Conservation (phyloP, 2,888 invertebrate genomes). For the Eristalis arbustorum region DNA sequence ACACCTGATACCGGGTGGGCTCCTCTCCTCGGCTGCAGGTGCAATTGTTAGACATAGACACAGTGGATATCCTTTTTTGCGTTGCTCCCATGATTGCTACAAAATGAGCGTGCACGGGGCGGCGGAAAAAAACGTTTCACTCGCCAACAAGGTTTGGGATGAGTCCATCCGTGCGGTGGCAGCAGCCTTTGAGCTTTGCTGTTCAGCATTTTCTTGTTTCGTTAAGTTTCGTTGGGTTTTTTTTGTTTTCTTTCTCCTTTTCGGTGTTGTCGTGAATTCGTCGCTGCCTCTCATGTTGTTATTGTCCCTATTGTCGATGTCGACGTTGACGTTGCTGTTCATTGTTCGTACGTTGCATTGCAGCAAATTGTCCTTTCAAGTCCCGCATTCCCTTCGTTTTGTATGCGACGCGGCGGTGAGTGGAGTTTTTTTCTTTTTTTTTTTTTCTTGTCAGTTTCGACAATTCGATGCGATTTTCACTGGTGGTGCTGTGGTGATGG, state of each 20-base stretch:
- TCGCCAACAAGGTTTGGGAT: conserved; percentile 36
- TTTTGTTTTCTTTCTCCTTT: conserved; percentile 16
- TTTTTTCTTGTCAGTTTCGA: conserved; percentile 35
- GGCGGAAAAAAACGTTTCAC: not conserved
- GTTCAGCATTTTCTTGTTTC: conserved; percentile 52
- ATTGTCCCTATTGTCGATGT: conserved; percentile 57
- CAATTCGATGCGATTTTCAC: conserved; percentile 52
- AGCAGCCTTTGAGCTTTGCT: conserved; percentile 60
- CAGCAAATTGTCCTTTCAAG: conserved; percentile 36
- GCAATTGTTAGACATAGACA: conserved; percentile 39
- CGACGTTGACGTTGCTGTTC: conserved; percentile 12
- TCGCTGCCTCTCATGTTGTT: conserved; percentile 28
- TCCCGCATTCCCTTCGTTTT: not conserved
- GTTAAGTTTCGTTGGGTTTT: not conserved
- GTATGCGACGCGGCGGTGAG: not conserved
- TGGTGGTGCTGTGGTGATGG: not conserved
- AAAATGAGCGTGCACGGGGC: conserved; percentile 11
- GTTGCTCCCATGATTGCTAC: conserved; percentile 5
- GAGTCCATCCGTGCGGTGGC: not conserved
- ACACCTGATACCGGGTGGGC: conserved; percentile 5
- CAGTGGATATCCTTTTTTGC: not conserved
- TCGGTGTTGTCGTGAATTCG: conserved; percentile 1
- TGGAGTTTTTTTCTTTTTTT: not conserved
- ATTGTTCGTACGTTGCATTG: conserved; percentile 53
- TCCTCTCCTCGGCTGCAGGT: conserved; percentile 23